Evolutionary conservation across 2,888 invertebrate genomes (phyloP).

Genomic region (Peribatodes rhomboidaria): DNA sequence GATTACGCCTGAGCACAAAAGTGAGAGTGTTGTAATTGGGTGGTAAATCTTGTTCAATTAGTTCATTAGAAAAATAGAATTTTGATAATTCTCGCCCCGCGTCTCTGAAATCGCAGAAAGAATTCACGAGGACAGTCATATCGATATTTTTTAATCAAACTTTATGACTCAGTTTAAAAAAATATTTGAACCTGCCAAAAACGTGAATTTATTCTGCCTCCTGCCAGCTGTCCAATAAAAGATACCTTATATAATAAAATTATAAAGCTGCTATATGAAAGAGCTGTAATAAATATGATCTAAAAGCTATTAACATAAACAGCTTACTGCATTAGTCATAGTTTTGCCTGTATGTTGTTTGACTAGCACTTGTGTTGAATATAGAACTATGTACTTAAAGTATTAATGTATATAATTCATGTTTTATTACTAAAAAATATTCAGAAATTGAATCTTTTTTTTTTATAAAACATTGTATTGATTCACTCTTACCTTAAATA

Average conservation of each 20-base stretch:
- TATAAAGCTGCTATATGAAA: conserved; percentile 9
- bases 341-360: background rate
- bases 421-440: background rate
- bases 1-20: too few relatives aligned
- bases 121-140: background rate
- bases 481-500: conserved; percentile 86
- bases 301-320: conserved; percentile 14
- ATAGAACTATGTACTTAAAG: background rate
- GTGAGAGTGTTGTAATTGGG: too few relatives aligned
- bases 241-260: background rate
- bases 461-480: too few relatives aligned
- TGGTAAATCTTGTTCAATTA: too few relatives aligned
- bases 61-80: background rate
- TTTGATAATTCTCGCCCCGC: background rate
- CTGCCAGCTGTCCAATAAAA: background rate
- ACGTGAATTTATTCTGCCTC: conserved; percentile 1
- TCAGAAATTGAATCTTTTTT: background rate
- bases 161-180: background rate
- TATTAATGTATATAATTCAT: too few relatives aligned
- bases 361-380: background rate
- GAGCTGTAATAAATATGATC: conserved; percentile 16
- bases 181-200: background rate
- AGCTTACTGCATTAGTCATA: conserved; percentile 10
- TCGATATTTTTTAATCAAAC: background rate
- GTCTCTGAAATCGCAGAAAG: conserved; percentile 2